A percentile compares a stretch with the other conserved stretches of the same genome.
Conservation (phyloP, 37 sponge, comb jelly and placozoan species). For the Lycopodina hypogea region DNA sequence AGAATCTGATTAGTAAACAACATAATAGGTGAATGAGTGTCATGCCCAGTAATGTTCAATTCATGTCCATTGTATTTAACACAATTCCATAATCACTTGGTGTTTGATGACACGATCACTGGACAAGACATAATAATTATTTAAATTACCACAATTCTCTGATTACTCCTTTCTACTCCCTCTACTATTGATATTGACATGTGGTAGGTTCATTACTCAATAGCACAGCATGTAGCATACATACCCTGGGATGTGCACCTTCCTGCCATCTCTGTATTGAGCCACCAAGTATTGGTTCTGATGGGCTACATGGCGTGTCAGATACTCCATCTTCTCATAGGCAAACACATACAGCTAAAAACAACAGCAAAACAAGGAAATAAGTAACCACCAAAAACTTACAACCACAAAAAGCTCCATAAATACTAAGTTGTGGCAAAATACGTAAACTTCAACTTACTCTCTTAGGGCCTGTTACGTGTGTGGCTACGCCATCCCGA, state of each 20-base stretch:
- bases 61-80: too few species aligned
- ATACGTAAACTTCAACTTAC: slow-evolving; percentile 31
- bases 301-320: slow-evolving; percentile 48
- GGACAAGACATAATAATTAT: not conserved
- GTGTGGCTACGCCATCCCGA: slow-evolving; percentile 35
- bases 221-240: not conserved
- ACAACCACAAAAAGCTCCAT: not conserved
- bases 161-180: not conserved
- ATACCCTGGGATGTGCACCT: slow-evolving; percentile 68
- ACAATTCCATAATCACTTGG: too few species aligned
- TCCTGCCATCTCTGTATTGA: slow-evolving; percentile 50
- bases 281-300: slow-evolving; percentile 74
- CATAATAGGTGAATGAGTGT: too few species aligned
- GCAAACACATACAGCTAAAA: slow-evolving; percentile 48
- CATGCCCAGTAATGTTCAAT: too few species aligned
- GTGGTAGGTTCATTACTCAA: too few species aligned
- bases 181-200: too few species aligned
- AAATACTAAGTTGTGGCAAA: not conserved
- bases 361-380: not conserved
- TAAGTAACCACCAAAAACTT: not conserved
- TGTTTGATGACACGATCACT: too few species aligned
- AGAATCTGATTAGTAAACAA: too few species aligned
- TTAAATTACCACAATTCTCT: not conserved
- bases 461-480: slow-evolving; percentile 66
- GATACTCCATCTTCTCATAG: slow-evolving; percentile 37